Evolutionary conservation across 2,113 vertebrate species (phyloP).

Genomic region (Cygnus buccinator): DNA sequence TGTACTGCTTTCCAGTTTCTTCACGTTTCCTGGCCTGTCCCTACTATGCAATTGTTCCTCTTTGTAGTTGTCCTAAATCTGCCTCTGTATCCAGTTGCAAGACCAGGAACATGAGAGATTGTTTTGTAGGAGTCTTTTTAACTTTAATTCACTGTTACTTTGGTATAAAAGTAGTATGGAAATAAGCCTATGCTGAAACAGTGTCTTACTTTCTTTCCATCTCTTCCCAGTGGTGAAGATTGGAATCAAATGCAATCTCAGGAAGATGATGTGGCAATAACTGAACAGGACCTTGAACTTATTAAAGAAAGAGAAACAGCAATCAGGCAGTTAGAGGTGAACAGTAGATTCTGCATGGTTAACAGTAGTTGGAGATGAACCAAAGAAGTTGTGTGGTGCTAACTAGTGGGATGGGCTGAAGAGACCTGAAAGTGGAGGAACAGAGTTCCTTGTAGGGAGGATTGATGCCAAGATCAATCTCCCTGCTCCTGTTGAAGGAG

Average conservation of each 20-base stretch:
- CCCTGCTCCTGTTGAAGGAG: neutral
- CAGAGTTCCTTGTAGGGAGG: neutral
- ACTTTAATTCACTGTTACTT: neutral
- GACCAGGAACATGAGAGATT: neutral
- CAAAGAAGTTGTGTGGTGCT: neutral
- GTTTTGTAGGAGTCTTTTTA: neutral
- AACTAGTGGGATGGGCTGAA: conserved; percentile 8
- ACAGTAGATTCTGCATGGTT: neutral
- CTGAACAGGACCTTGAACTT: conserved; percentile 94
- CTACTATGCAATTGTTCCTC: rapidly evolving
- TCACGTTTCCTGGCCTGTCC: neutral
- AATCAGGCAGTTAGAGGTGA: conserved; percentile 94
- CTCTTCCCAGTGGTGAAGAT: conserved; percentile 86
- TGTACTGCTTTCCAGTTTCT: neutral
- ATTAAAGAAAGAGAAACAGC: conserved; percentile 96
- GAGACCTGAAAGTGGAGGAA: neutral
- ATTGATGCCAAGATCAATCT: neutral
- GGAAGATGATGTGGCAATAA: conserved; percentile 87
- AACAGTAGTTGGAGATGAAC: neutral
- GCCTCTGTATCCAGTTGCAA: neutral
- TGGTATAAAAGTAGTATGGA: neutral
- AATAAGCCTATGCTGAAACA: neutral
- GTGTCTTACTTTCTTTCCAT: conserved; percentile 5
- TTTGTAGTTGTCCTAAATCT: neutral
- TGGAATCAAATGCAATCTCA: conserved; percentile 91